phyloP scores from a whole-genome alignment of 2,113 vertebrate genomes.

The Lipophrys pholis region DNA sequence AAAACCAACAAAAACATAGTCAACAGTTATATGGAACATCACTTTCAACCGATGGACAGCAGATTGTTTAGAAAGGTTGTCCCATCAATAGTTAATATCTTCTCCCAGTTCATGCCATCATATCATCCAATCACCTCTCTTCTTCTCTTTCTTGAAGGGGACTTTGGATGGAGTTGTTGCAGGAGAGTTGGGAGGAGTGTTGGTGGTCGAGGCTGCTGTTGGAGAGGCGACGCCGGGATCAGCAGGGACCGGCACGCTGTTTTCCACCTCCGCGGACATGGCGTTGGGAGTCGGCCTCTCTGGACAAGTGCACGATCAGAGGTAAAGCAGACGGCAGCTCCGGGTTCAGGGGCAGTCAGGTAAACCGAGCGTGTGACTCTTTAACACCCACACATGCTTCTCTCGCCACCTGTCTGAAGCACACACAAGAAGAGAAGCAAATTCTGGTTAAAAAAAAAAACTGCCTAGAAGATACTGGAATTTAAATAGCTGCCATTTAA shows the following conservation, averaged over 20 bases:
- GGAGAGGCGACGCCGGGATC: slow-evolving; percentile 59
- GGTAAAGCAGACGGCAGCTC: slow-evolving; percentile 49
- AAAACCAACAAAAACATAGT: no score
- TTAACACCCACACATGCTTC: slow-evolving; percentile 77
- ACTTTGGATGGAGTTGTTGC: slow-evolving; percentile 77
- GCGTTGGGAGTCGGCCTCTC: slow-evolving; percentile 42
- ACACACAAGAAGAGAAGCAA: slow-evolving; percentile 31
- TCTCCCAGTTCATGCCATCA: no score
- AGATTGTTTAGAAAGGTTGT: no score
- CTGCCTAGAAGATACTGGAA: neutral
- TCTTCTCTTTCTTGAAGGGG: slow-evolving; percentile 90
- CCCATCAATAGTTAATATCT: no score
- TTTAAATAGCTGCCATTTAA: neutral
- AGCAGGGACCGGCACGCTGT: slow-evolving; percentile 67
- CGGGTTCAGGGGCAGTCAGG: slow-evolving; percentile 56
- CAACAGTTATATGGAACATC: no score
- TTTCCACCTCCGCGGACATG: slow-evolving; percentile 91
- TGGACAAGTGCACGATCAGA: slow-evolving; percentile 40
- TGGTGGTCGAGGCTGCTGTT: slow-evolving; percentile 9
- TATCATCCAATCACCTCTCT: slow-evolving; percentile 81
- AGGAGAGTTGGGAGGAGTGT: slow-evolving; percentile 58
- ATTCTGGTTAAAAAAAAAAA: neutral
- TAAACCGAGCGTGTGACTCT: slow-evolving; percentile 52
- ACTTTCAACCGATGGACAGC: no score
- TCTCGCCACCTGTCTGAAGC: slow-evolving; percentile 46